A percentile compares a stretch with the other conserved stretches of the same genome.
Conservation (phyloP, 1,140 invertebrate species). For the Drusus annulatus region DNA sequence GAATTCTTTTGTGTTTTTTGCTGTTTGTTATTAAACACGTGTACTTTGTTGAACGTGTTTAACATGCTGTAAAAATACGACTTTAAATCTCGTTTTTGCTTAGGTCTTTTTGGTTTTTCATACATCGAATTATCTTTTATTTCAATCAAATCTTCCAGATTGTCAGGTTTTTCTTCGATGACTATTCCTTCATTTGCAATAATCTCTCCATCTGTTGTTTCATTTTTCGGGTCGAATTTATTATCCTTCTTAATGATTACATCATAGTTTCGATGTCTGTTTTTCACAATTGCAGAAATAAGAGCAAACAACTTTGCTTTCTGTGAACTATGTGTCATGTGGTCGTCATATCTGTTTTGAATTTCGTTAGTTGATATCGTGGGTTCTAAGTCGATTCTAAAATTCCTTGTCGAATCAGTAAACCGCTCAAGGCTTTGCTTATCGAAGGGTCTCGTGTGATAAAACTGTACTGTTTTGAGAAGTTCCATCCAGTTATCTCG, state of each 20-base stretch:
- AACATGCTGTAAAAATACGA: neutral
- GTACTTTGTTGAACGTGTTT: neutral
- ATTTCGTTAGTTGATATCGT: neutral
- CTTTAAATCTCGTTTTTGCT: conserved; percentile 19
- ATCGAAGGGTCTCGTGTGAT: neutral
- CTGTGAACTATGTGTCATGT: neutral
- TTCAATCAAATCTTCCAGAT: conserved; percentile 1
- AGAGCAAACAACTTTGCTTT: conserved; percentile 4
- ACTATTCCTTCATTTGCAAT: neutral
- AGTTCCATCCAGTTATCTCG: conserved; percentile 1
- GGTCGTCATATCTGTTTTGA: neutral
- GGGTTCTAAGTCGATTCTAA: neutral
- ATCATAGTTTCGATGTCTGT: neutral
- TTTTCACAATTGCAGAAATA: neutral
- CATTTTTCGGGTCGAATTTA: neutral
- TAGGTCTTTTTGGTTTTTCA: neutral
- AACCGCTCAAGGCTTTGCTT: no score
- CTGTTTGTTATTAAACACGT: neutral
- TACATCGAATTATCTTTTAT: neutral
- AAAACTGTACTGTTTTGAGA: neutral
- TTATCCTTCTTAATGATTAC: neutral
- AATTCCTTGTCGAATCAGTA: neutral
- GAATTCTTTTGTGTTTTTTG: neutral
- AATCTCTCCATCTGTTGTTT: neutral
- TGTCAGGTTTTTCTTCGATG: neutral